A percentile compares a stretch with the other conserved stretches of the same genome.
Conservation (phyloP, 2,888 invertebrate genomes). For the Amphipoea lucens region DNA sequence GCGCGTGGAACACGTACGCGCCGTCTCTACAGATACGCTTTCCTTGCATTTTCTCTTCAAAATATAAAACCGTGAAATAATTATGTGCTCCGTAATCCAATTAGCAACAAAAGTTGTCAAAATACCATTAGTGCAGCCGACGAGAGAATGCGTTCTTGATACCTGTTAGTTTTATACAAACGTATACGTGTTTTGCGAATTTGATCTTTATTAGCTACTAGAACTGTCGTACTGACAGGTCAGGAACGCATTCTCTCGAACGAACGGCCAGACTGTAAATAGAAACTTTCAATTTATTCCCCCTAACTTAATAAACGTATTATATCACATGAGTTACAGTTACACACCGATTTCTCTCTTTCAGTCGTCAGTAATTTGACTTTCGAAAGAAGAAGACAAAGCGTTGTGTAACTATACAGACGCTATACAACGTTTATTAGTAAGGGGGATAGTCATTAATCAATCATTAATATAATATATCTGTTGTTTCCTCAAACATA, state of each 20-base stretch:
- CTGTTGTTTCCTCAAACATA: neutral
- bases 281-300: too few species aligned
- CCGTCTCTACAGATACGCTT: neutral
- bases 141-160: neutral
- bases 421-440: too few species aligned
- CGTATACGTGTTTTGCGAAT: neutral
- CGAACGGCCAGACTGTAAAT: neutral
- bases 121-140: neutral
- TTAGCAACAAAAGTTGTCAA: neutral
- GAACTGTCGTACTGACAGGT: neutral
- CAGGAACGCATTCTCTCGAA: neutral
- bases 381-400: too few species aligned
- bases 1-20: too few species aligned
- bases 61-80: neutral
- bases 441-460: neutral
- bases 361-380: too few species aligned
- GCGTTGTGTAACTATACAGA: too few species aligned
- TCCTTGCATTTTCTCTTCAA: neutral
- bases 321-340: too few species aligned
- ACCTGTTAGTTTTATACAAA: neutral
- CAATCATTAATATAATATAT: neutral
- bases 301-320: too few species aligned
- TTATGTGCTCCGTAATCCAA: too few species aligned
- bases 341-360: too few species aligned
- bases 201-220: neutral